phyloP scores from a whole-genome alignment of 2,113 vertebrate species.

The Alligator mississippiensis region DNA sequence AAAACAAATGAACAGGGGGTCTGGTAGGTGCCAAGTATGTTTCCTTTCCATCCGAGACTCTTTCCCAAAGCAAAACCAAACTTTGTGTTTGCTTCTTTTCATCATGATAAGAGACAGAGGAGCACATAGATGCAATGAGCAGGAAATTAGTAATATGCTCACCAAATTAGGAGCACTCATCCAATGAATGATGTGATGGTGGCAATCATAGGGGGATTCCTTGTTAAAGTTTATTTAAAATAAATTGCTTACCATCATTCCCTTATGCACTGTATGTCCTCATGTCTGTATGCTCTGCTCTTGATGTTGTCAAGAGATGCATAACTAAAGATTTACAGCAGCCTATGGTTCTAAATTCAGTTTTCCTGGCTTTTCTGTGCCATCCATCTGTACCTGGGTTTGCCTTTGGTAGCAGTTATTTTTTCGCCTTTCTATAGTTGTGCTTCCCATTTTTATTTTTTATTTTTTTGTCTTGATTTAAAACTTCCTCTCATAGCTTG shows the following conservation, averaged over 20 bases:
- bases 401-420: not conserved
- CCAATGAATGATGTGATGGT: not conserved
- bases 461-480: slow-evolving; percentile 7
- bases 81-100: slow-evolving; percentile 46
- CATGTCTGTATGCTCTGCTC: not conserved
- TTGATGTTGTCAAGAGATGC: not conserved
- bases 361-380: not conserved
- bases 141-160: not conserved
- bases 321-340: not conserved
- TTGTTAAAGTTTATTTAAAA: slow-evolving; percentile 5
- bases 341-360: accelerated
- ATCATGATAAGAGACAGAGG: slow-evolving; percentile 35
- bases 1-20: slow-evolving; percentile 46
- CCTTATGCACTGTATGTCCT: not conserved
- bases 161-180: slow-evolving; percentile 13
- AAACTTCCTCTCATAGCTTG: not conserved
- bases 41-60: slow-evolving; percentile 27
- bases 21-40: slow-evolving; percentile 31
- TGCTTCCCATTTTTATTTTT: not conserved
- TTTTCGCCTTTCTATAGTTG: slow-evolving; percentile 5
- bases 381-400: not conserved
- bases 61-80: slow-evolving; percentile 47
- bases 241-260: not conserved
- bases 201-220: not conserved
- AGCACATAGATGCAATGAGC: not conserved